Conservation (phyloP, 2,113 vertebrate species). For the Tyto alba region DNA sequence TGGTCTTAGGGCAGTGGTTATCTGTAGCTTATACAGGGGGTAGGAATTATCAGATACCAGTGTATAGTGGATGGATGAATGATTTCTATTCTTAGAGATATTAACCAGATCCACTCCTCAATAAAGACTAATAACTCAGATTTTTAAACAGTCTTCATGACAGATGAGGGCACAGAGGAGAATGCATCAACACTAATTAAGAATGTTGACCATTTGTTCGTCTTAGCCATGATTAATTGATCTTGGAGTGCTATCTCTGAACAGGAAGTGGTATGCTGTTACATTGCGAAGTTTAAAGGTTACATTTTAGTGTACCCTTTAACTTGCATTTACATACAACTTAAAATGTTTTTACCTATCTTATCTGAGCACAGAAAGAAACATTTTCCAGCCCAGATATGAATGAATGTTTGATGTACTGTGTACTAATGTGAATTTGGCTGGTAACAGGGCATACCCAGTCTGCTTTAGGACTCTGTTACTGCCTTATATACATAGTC, state of each 20-base stretch:
- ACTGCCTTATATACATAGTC: not conserved
- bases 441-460: not conserved
- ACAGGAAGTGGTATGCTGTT: conserved; percentile 85
- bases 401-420: not conserved
- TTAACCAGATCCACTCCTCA: conserved; percentile 89
- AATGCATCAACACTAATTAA: conserved; percentile 83
- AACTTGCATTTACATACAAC: conserved; percentile 68
- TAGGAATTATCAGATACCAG: conserved; percentile 75
- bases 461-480: not conserved
- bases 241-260: conserved; percentile 80
- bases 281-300: conserved; percentile 82
- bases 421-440: not conserved
- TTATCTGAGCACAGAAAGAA: conserved; percentile 30
- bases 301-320: conserved; percentile 83
- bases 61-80: conserved; percentile 72
- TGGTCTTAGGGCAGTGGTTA: conserved; percentile 78
- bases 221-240: conserved; percentile 81
- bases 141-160: conserved; percentile 90
- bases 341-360: conserved; percentile 30
- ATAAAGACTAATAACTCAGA: conserved; percentile 92
- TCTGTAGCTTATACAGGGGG: conserved; percentile 72
- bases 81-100: conserved; percentile 79
- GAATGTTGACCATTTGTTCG: conserved; percentile 79
- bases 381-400: conserved; percentile 7
- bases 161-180: conserved; percentile 82